Base-by-base conservation (phyloP, 92 coral and sea anemone species). In the Palythoa heliodiscus region DNA sequence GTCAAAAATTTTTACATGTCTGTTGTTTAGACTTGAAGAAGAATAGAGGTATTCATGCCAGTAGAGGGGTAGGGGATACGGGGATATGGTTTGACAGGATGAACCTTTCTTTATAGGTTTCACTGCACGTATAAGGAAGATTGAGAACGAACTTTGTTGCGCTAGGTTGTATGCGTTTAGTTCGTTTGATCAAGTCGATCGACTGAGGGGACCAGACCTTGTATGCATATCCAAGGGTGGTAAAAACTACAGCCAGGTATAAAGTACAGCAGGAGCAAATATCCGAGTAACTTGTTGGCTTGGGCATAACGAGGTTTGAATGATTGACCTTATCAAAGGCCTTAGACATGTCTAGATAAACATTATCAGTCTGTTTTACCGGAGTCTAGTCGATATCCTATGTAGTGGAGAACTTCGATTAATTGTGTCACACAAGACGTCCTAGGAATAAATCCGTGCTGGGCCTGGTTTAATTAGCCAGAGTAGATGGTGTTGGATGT, bases 351-450 rank as follows among this genome's bases (percentile, higher is more conserved):
- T 87, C 86, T 83, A 86, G 58, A 23, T 75, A 77, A 22, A 77
- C 64, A 52, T 80, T 75, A 63, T 87, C 89, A 40, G 86, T 87
- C 83, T 87, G 89, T 47, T 87, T 87, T n/a, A n/a, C 29, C 86
- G 23, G 86, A 17, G 71, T 79, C 89, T 78, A 79, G 69, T 66
- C 52, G 57, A n/a, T 86, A 55, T 23, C 82, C 86, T 10, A 87
- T 87, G 43, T 79, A 73, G 74, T 80, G 50, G 71, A 87, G 78
- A 14, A 80, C 89, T 61, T 78, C 81, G 2, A 55, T 66, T 43
- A 87, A 77, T 63, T 87, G 89, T 69, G 89, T 87, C 39, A 68
- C 54, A 71, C 86, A 73, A 73, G 70, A 47, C 70, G 61, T 58
- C 85, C 89, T 69, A 25, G 89, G 57, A 66, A 68, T 15, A 29